Percentiles rank a stretch among this genome's conserved stretches.
Conservation (phyloP, 2,797 vertebrate species). For the Cryptoprocta ferox region DNA sequence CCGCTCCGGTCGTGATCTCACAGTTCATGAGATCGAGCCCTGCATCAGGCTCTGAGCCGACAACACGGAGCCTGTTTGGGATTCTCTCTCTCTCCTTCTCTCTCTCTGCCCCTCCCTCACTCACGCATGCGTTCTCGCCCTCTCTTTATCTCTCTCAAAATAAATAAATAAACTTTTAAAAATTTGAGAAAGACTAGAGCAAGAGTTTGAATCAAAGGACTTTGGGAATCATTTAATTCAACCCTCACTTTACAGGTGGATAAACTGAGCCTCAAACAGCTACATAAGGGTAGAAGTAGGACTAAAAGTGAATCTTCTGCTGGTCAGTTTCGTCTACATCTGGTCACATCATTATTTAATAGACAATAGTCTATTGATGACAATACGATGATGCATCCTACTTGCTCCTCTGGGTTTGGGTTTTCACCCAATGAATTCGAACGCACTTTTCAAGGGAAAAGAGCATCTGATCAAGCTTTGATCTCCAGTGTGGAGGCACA, state of each 20-base stretch:
- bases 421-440: background rate
- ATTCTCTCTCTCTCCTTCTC: too few relatives aligned
- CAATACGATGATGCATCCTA: background rate
- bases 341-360: background rate
- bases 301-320: background rate
- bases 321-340: background rate
- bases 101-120: too few relatives aligned
- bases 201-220: background rate
- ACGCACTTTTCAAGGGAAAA: background rate
- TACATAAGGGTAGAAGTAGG: background rate
- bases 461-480: background rate
- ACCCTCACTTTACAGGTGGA: background rate
- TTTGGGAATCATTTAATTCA: conserved; percentile 14
- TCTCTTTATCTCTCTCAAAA: too few relatives aligned
- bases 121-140: too few relatives aligned
- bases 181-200: background rate
- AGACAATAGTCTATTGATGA: background rate
- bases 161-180: too few relatives aligned
- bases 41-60: too few relatives aligned
- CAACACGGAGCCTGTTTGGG: too few relatives aligned
- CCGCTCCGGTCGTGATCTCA: too few relatives aligned
- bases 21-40: too few relatives aligned
- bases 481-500: background rate
- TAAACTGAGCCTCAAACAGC: conserved; percentile 25
- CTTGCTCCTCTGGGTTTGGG: background rate